Percentiles rank a stretch among this genome's conserved stretches.
Conservation (phyloP, 2,797 vertebrate species). For the Syngnathus rostellatus region DNA sequence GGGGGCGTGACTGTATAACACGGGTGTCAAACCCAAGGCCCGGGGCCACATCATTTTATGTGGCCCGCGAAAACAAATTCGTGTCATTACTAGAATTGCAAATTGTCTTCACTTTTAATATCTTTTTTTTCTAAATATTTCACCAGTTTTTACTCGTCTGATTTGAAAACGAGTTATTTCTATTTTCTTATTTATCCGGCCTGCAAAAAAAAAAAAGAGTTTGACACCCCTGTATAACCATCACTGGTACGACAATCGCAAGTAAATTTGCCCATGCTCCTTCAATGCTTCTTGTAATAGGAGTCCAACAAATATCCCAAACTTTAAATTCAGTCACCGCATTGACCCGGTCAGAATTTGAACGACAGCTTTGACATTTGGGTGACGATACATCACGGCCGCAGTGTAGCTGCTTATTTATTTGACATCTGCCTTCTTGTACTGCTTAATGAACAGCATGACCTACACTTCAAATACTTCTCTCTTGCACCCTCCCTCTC, state of each 20-base stretch:
- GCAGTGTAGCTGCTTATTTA: background rate
- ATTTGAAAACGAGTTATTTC: no score
- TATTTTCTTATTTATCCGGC: no score
- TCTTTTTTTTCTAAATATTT: no score
- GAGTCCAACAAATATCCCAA: background rate
- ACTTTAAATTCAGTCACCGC: background rate
- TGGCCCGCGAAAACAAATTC: no score
- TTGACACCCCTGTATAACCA: no score
- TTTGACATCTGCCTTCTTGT: background rate
- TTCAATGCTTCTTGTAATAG: background rate
- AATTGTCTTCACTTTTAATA: no score
- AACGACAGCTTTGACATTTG: background rate
- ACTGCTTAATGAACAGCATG: slow-evolving; percentile 3
- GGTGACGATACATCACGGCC: background rate
- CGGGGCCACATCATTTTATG: no score
- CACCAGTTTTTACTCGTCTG: no score
- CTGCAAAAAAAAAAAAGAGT: no score
- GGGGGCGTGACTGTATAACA: no score
- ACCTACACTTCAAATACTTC: background rate
- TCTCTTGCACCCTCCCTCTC: background rate
- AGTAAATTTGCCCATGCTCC: background rate
- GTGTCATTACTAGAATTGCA: no score
- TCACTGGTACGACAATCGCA: background rate
- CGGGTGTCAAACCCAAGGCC: no score
- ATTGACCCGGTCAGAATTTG: background rate